Percentiles rank a stretch among this genome's conserved stretches.
These are phyloP conservation scores for Drosophila pseudoananassae DNA, from an alignment of 1,140 invertebrate genomes.

Conservation along the genomic window DNA sequence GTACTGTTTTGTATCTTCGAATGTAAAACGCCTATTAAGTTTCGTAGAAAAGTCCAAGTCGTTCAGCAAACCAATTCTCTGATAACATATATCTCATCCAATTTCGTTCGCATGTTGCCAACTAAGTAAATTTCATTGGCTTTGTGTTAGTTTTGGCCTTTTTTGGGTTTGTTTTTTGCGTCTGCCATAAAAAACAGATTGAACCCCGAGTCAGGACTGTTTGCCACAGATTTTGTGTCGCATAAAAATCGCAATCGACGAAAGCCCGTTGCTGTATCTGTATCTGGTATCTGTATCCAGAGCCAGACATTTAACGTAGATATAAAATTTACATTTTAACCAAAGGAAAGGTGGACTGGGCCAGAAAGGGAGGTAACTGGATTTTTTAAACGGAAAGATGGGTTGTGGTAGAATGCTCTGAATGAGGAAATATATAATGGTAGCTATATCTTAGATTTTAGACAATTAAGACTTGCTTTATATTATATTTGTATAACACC, in stretches of 20 bases:
- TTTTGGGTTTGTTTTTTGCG: conserved; percentile 20
- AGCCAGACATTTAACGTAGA: conserved; percentile 61
- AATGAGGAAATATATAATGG: too few species aligned
- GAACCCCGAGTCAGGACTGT: conserved; percentile 19
- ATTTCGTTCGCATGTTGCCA: conserved; percentile 32
- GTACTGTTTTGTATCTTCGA: not conserved
- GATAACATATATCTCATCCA: conserved; percentile 18
- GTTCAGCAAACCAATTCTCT: conserved; percentile 21
- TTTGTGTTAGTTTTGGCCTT: conserved; percentile 49
- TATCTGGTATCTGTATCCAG: conserved; percentile 26
- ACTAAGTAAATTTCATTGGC: conserved; percentile 65
- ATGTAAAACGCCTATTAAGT: not conserved
- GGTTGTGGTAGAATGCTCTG: too few species aligned
- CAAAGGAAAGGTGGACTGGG: conserved; percentile 46
- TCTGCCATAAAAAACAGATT: conserved; percentile 57
- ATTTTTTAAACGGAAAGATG: conserved; percentile 15
- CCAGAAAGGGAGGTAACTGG: not conserved
- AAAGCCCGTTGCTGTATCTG: conserved; percentile 31
- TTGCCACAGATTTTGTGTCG: conserved; percentile 61
- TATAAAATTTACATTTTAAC: conserved; percentile 71
- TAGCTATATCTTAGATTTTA: too few species aligned
- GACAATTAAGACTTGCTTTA: too few species aligned
- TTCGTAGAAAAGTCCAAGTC: conserved; percentile 7
- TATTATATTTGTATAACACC: too few species aligned
- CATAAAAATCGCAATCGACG: conserved; percentile 59